These are phyloP conservation scores for Aphis gossypii DNA, from an alignment of 1,140 invertebrate species.

Conservation along the genomic window DNA sequence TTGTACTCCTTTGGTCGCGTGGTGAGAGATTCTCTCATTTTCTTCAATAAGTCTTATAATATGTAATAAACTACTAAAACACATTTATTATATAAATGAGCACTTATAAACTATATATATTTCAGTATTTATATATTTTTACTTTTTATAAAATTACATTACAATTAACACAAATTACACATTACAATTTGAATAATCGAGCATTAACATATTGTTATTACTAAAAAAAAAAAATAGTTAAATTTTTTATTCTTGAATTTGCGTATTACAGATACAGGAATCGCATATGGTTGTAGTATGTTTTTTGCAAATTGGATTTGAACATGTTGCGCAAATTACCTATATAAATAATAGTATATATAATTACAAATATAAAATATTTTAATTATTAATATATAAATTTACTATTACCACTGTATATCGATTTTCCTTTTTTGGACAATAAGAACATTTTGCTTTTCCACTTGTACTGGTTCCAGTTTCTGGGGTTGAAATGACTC, in stretches of 20 bases:
- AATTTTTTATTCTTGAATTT: neutral
- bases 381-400: slow-evolving; percentile 15
- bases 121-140: slow-evolving; percentile 19
- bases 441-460: slow-evolving; percentile 46
- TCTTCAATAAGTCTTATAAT: neutral
- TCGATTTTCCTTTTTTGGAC: slow-evolving; percentile 55
- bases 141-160: neutral
- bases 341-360: too few species aligned
- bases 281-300: slow-evolving; percentile 40
- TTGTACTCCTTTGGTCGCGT: slow-evolving; percentile 33
- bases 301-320: slow-evolving; percentile 35
- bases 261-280: slow-evolving; percentile 19
- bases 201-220: too few species aligned
- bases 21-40: slow-evolving; percentile 39
- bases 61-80: slow-evolving; percentile 12
- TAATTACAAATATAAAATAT: neutral
- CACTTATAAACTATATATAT: slow-evolving; percentile 14
- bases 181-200: neutral
- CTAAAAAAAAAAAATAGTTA: neutral
- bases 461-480: neutral
- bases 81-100: slow-evolving; percentile 29
- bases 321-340: neutral
- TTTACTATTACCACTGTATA: slow-evolving; percentile 41
- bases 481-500: slow-evolving; percentile 20
- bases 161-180: too few species aligned